Evolutionary conservation across 2,888 invertebrate species (phyloP).

Genomic region (Lochmaea capreae): DNA sequence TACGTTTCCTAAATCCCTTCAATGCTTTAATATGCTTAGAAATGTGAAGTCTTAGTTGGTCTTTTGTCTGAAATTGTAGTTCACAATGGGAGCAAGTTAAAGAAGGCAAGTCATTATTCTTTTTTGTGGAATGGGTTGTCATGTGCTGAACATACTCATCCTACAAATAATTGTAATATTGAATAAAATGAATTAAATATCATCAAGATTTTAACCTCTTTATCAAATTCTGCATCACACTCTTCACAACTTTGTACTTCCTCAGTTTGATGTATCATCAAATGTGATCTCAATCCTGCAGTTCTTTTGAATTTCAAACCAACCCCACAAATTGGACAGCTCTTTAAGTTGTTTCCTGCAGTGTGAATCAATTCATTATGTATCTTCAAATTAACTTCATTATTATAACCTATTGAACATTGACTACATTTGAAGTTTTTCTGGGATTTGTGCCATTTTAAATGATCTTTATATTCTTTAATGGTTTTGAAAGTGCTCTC

Average conservation of each 20-base stretch:
- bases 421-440: slow-evolving; percentile 61
- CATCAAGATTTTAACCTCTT: slow-evolving; percentile 54
- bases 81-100: slow-evolving; percentile 71
- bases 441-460: slow-evolving; percentile 57
- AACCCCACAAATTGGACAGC: slow-evolving; percentile 62
- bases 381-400: slow-evolving; percentile 62
- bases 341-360: slow-evolving; percentile 50
- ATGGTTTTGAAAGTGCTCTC: slow-evolving; percentile 54
- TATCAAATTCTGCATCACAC: slow-evolving; percentile 61
- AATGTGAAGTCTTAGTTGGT: slow-evolving; percentile 67
- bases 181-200: neutral
- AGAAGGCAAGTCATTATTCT: slow-evolving; percentile 42
- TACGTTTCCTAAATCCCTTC: slow-evolving; percentile 51
- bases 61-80: slow-evolving; percentile 66
- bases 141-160: slow-evolving; percentile 68
- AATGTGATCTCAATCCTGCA: slow-evolving; percentile 63
- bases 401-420: slow-evolving; percentile 59
- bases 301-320: slow-evolving; percentile 58
- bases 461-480: slow-evolving; percentile 56
- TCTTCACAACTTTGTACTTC: slow-evolving; percentile 61
- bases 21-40: slow-evolving; percentile 69
- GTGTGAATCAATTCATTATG: slow-evolving; percentile 59
- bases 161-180: slow-evolving; percentile 55
- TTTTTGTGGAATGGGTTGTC: slow-evolving; percentile 44
- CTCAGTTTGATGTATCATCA: slow-evolving; percentile 62